Percentiles rank a stretch among this genome's conserved stretches.
phyloP scores from a whole-genome alignment of 2,888 invertebrate species.

The Pseudoips prasinana region DNA sequence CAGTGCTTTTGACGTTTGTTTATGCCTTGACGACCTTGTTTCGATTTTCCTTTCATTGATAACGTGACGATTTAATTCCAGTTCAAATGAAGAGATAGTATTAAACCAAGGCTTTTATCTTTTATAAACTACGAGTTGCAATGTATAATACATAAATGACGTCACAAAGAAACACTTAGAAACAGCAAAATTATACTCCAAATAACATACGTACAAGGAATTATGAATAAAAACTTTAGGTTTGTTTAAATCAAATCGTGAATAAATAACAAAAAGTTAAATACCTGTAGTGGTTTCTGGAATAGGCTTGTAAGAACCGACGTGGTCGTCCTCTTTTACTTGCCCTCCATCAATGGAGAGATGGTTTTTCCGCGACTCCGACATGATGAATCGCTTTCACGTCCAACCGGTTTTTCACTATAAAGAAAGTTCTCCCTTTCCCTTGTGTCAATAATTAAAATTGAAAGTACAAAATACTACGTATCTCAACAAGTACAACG shows the following conservation, averaged over 20 bases:
- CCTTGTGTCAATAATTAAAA: slow-evolving; percentile 36
- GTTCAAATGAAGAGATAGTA: slow-evolving; percentile 8
- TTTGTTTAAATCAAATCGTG: no score
- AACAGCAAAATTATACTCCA: no score
- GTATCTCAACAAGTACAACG: slow-evolving; percentile 5
- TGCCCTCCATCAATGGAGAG: slow-evolving; percentile 70
- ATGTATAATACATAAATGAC: no score
- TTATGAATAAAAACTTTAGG: no score
- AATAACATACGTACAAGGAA: no score
- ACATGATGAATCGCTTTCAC: slow-evolving; percentile 55
- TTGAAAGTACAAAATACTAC: slow-evolving; percentile 28
- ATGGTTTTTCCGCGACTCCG: slow-evolving; percentile 70
- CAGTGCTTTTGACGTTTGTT: slow-evolving; percentile 42
- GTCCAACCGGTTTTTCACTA: slow-evolving; percentile 46
- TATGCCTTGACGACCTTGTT: slow-evolving; percentile 23
- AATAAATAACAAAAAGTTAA: slow-evolving; percentile 19
- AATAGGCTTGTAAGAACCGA: slow-evolving; percentile 79
- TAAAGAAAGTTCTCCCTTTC: slow-evolving; percentile 44
- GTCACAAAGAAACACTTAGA: slow-evolving; percentile 16
- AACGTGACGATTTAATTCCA: slow-evolving; percentile 22
- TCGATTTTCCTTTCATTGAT: slow-evolving; percentile 30
- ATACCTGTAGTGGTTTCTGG: slow-evolving; percentile 83
- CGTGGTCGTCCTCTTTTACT: slow-evolving; percentile 75
- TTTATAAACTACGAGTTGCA: no score
- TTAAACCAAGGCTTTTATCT: no score